Evolutionary conservation across 2,888 invertebrate genomes (phyloP).

Genomic region (Lasius platythorax): DNA sequence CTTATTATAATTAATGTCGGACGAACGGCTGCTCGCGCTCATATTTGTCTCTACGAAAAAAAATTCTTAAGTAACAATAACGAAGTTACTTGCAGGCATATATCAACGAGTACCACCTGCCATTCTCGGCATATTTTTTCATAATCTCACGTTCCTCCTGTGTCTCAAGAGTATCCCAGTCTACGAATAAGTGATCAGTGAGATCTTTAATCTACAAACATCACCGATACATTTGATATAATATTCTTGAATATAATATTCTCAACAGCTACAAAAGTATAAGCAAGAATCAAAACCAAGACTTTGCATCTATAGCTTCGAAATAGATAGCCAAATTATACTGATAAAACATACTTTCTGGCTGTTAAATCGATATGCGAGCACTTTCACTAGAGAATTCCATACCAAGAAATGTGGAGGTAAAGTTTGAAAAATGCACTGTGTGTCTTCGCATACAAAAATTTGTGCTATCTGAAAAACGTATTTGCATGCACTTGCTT

Average conservation of each 20-base stretch:
- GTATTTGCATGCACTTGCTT: no score
- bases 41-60: neutral
- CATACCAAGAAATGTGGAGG: neutral
- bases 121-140: conserved; percentile 20
- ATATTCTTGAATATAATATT: neutral
- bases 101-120: conserved; percentile 14
- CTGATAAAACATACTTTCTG: conserved; percentile 12
- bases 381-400: conserved; percentile 15
- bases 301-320: neutral
- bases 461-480: conserved; percentile 19
- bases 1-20: neutral
- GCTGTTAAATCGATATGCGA: conserved; percentile 16
- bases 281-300: neutral
- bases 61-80: neutral
- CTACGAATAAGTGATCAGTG: conserved; percentile 29
- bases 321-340: neutral
- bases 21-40: neutral
- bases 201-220: conserved; percentile 46
- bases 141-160: conserved; percentile 16
- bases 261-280: neutral
- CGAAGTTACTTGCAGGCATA: conserved; percentile 8
- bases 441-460: conserved; percentile 23
- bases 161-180: conserved; percentile 14
- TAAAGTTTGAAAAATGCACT: conserved; percentile 33
- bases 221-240: neutral